Conservation (phyloP, 2,888 invertebrate species). For the Netelia virgata region DNA sequence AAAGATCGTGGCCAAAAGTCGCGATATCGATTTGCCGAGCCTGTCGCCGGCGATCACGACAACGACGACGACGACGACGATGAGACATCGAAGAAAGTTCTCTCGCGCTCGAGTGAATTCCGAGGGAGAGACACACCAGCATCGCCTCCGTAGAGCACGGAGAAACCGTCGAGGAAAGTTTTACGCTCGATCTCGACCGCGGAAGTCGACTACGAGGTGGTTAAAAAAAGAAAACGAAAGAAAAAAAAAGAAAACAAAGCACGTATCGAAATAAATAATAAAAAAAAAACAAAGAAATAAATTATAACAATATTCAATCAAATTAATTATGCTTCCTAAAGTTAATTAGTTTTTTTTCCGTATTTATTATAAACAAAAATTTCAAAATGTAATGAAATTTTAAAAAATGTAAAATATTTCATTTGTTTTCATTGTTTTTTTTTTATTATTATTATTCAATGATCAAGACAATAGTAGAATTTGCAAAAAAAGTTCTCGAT, state of each 20-base stretch:
- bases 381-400: no score
- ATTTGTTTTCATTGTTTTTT: no score
- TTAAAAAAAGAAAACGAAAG: slow-evolving; percentile 1
- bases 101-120: slow-evolving; percentile 72
- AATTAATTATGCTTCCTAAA: background rate
- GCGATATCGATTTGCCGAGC: background rate
- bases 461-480: no score
- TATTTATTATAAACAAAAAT: no score
- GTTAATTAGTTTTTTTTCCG: no score
- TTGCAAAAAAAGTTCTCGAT: background rate
- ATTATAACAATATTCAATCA: background rate
- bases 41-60: background rate
- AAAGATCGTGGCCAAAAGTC: background rate
- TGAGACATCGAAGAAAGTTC: slow-evolving; percentile 66
- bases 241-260: slow-evolving; percentile 5
- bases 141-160: slow-evolving; percentile 65
- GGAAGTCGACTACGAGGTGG: background rate
- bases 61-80: background rate
- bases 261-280: background rate
- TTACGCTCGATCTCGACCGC: slow-evolving; percentile 46
- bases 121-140: slow-evolving; percentile 65
- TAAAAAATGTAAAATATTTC: no score
- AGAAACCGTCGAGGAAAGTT: slow-evolving; percentile 74
- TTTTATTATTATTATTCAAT: no score
- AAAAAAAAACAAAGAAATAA: background rate